Conservation (phyloP, 2,113 vertebrate species). For the Bos javanicus region DNA sequence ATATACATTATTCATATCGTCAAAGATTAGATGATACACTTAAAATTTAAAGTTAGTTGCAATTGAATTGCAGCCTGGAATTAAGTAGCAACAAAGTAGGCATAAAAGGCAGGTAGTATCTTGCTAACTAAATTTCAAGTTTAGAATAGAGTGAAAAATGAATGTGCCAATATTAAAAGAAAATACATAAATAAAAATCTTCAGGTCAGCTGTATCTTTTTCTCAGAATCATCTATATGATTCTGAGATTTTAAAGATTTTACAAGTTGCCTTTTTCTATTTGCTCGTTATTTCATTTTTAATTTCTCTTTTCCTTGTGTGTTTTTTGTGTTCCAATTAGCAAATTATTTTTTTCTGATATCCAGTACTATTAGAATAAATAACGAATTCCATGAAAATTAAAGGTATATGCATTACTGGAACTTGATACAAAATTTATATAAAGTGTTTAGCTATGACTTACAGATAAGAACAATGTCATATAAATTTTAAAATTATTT, state of each 20-base stretch:
- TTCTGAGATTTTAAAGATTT: background rate
- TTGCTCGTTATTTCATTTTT: background rate
- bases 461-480: slow-evolving; percentile 32
- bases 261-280: background rate
- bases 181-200: background rate
- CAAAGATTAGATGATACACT: slow-evolving; percentile 47
- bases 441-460: background rate
- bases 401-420: background rate
- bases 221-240: background rate
- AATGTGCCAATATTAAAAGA: background rate
- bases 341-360: background rate
- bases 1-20: slow-evolving; percentile 55
- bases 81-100: slow-evolving; percentile 50
- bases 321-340: background rate
- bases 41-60: slow-evolving; percentile 30
- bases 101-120: slow-evolving; percentile 17
- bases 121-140: slow-evolving; percentile 41
- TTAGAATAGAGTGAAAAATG: background rate
- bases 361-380: slow-evolving; percentile 21
- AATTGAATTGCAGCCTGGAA: slow-evolving; percentile 12
- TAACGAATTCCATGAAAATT: background rate
- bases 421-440: slow-evolving; percentile 9
- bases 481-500: slow-evolving; percentile 32
- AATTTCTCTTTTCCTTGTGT: background rate
- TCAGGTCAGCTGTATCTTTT: background rate